Evolutionary conservation across 2,888 invertebrate genomes (phyloP).

Genomic region (Epinotia brunnichana): DNA sequence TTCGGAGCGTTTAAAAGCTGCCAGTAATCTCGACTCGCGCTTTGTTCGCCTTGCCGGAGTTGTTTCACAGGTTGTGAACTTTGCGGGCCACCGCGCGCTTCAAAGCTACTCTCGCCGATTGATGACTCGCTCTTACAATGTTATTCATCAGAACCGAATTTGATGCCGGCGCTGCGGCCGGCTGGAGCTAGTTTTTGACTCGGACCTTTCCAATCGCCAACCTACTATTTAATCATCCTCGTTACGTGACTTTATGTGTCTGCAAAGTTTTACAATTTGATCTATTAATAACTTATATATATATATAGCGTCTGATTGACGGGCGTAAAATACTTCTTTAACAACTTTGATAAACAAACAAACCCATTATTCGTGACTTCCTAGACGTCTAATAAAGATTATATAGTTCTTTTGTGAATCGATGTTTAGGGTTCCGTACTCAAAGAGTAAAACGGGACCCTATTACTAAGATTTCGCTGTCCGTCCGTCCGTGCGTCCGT

Average conservation of each 20-base stretch:
- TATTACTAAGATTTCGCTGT: too few species aligned
- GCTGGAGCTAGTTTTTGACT: constrained; percentile 35
- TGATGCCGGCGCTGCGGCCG: constrained; percentile 31
- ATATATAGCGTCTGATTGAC: constrained; percentile 11
- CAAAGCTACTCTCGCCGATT: constrained; percentile 52
- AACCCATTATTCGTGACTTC: constrained; percentile 25
- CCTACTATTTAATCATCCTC: constrained; percentile 44
- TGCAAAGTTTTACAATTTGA: constrained; percentile 28
- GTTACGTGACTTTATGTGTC: constrained; percentile 39
- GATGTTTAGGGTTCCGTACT: too few species aligned
- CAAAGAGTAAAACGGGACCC: too few species aligned
- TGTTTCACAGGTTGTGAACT: constrained; percentile 65
- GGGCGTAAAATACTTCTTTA: constrained; percentile 31
- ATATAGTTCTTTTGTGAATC: background rate
- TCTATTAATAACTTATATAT: constrained; percentile 23
- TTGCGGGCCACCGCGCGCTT: constrained; percentile 53
- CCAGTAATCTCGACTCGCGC: constrained; percentile 63
- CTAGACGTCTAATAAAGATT: background rate
- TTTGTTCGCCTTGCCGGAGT: constrained; percentile 60
- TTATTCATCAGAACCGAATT: constrained; percentile 50
- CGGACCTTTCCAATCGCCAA: constrained; percentile 33
- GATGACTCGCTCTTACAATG: constrained; percentile 51
- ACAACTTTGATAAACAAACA: constrained; percentile 28
- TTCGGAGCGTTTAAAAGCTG: constrained; percentile 66
- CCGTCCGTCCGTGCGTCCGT: too few species aligned